Conservation (phyloP, 2,113 vertebrate genomes). For the Lycaon pictus region DNA sequence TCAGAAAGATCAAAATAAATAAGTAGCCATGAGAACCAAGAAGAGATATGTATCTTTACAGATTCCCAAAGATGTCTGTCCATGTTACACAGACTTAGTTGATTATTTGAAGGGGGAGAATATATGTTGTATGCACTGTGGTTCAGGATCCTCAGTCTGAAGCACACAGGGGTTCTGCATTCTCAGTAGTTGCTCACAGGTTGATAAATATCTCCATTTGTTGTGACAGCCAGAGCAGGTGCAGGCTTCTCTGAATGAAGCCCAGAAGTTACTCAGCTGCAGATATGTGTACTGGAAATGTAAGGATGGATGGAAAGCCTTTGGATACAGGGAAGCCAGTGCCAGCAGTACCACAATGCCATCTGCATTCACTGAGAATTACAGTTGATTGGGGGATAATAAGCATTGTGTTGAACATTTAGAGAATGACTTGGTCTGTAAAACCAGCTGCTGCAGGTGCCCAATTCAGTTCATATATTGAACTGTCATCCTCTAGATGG, state of each 20-base stretch:
- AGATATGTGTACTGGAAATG: neutral
- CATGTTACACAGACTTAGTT: neutral
- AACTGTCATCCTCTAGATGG: neutral
- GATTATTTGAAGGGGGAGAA: neutral
- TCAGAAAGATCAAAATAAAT: constrained; percentile 17
- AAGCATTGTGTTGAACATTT: neutral
- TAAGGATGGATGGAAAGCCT: neutral
- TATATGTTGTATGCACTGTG: neutral
- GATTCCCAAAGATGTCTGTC: neutral
- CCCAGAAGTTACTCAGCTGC: neutral
- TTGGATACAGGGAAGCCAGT: neutral
- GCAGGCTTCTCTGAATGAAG: neutral
- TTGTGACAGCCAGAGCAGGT: neutral
- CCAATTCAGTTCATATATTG: neutral
- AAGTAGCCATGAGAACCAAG: neutral
- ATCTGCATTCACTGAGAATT: neutral
- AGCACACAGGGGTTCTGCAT: neutral
- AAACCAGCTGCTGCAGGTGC: neutral
- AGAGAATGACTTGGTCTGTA: neutral
- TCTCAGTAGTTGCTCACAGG: neutral
- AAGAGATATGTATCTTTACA: neutral
- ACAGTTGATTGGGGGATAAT: neutral
- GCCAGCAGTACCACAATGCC: neutral
- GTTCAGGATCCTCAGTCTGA: neutral
- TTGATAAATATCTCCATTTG: neutral